These are phyloP conservation scores for Chydorus sphaericus DNA, from an alignment of 2,888 invertebrate species.

Conservation along the genomic window DNA sequence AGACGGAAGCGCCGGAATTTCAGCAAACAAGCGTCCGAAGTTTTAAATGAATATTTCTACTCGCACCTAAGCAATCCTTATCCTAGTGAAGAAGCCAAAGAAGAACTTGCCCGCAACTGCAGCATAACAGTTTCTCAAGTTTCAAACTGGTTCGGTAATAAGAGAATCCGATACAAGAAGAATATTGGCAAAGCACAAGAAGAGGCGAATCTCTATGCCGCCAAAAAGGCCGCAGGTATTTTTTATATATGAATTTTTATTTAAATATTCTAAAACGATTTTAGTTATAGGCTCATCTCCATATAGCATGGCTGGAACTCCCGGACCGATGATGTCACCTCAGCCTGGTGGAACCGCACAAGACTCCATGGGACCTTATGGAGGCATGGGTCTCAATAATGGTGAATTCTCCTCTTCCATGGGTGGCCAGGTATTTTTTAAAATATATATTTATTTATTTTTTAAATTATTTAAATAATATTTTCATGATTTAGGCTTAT, in stretches of 20 bases:
- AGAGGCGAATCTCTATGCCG: slow-evolving; percentile 42
- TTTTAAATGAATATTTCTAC: slow-evolving; percentile 98
- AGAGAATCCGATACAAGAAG: slow-evolving; percentile 44
- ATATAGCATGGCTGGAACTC: slow-evolving; percentile 76
- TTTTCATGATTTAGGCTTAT: background rate
- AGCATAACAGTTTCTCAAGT: slow-evolving; percentile 91
- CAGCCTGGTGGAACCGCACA: slow-evolving; percentile 57
- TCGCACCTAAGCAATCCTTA: slow-evolving; percentile 99
- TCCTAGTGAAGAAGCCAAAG: slow-evolving; percentile 99
- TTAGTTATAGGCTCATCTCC: slow-evolving; percentile 56
- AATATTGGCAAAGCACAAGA: slow-evolving; percentile 46
- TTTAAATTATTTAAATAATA: background rate
- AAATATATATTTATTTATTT: background rate
- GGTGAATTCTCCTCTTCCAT: background rate
- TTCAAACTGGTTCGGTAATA: slow-evolving; percentile 45
- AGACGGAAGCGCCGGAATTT: slow-evolving; percentile 92
- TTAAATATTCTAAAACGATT: no score
- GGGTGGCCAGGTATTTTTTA: background rate
- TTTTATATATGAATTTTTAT: no score
- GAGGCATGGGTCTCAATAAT: background rate
- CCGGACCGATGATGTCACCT: slow-evolving; percentile 89
- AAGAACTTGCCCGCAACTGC: slow-evolving; percentile 96
- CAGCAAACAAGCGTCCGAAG: slow-evolving; percentile 98
- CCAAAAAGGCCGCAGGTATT: slow-evolving; percentile 33
- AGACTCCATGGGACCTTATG: slow-evolving; percentile 61